Percentiles rank a stretch among this genome's conserved stretches.
phyloP scores from a whole-genome alignment of 2,797 vertebrate species.

The Glossophaga mutica region DNA sequence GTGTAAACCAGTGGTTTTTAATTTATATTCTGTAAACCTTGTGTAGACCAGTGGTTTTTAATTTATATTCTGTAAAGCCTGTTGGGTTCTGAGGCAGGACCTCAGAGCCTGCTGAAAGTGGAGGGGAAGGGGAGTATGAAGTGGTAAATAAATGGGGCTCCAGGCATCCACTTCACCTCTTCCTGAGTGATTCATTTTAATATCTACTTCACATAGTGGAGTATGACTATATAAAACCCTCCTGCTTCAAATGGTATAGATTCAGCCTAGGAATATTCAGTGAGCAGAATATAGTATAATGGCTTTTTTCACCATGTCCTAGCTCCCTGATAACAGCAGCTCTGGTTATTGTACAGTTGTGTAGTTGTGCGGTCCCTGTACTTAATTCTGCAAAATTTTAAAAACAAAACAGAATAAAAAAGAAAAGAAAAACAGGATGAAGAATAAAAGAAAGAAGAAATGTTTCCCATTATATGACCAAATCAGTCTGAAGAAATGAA shows the following conservation, averaged over 20 bases:
- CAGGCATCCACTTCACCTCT: neutral
- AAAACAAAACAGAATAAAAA: neutral
- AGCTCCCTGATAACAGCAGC: neutral
- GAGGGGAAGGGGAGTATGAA: neutral
- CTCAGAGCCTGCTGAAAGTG: neutral
- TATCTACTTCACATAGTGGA: neutral
- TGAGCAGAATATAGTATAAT: neutral
- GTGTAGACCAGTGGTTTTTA: neutral
- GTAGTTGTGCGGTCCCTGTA: neutral
- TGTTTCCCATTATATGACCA: neutral
- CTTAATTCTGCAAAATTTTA: neutral
- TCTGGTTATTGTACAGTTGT: neutral
- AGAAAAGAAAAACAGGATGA: neutral
- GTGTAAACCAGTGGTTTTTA: neutral
- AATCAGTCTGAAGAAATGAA: conserved; percentile 14
- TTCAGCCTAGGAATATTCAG: neutral
- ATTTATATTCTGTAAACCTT: neutral
- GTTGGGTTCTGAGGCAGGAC: neutral
- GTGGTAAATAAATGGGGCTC: neutral
- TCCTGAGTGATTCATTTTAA: neutral
- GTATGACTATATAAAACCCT: neutral
- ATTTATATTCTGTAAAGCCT: neutral
- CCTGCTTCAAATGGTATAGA: neutral
- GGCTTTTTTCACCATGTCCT: neutral
- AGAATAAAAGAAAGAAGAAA: neutral